Evolutionary conservation across 2,888 invertebrate genomes (phyloP), one percentile per base, ranked within the genome.

Genomic region (Lasius platythorax): DNA sequence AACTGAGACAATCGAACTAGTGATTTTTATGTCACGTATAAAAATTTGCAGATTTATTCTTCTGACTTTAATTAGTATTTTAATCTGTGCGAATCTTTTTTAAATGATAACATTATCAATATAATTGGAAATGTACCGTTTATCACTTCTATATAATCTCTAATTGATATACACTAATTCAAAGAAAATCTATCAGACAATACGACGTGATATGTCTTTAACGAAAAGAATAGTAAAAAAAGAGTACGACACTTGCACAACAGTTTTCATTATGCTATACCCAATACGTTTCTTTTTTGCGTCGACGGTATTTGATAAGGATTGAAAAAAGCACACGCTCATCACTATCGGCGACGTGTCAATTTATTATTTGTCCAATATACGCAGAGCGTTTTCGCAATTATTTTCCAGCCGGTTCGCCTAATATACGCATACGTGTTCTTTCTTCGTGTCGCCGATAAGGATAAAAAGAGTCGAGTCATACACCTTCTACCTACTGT

Each of bases 401-500:
- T 43, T 53, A 33, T 30, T 40, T 43, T 9, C 18, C 33, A 12
- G 30, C n/a, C 28, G 40, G 18, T 23, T 56, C 28, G 70, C 53
- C 37, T 40, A 78, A 78, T 40, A 33, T n/a, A 40, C 12, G 33
- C 30, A 40, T 43, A 63, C 63, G 18, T 63, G 33, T 64, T 30
- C 40, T 53, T 58, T 28, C 6, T 12, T 70, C 43, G n/a, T 33
- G 33, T 61, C 56, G 46, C n/a, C 61, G 79, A 81, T 81, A 73
- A 81, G 30, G n/a, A 78, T 68, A 68, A 78, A 78, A 78, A 78
- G 53, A 68, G n/a, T 3, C 68, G 28, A 78, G 53, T 68, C 78
- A 40, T 68, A 56, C 23, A 23, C 37, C 33, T 15, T 53, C 50
- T 53, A 15, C 66, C 40, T 37, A 67, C 28, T 23, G 73, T 28